A percentile compares a stretch with the other conserved stretches of the same genome.
Evolutionary conservation across 2,888 invertebrate species (phyloP).

Genomic region (Orchestes rusci): DNA sequence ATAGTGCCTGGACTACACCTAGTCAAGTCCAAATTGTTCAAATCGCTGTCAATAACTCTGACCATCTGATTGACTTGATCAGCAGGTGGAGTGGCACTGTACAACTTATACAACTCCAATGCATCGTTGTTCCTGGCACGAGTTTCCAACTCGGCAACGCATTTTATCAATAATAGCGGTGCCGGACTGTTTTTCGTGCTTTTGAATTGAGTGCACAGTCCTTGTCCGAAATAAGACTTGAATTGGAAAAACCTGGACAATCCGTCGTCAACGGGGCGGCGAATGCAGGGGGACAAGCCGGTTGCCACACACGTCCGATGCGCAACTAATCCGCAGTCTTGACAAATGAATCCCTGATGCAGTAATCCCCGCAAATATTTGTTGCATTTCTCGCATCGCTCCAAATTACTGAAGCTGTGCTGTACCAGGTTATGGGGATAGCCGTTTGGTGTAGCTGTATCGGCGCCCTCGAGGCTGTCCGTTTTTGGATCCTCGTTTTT

Average conservation of each 20-base stretch:
- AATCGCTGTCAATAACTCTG: slow-evolving; percentile 46
- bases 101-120: slow-evolving; percentile 60
- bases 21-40: slow-evolving; percentile 42
- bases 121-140: slow-evolving; percentile 46
- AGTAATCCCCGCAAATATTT: slow-evolving; percentile 62
- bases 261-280: slow-evolving; percentile 32
- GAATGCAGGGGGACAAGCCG: slow-evolving; percentile 49
- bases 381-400: slow-evolving; percentile 66
- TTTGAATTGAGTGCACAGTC: slow-evolving; percentile 56
- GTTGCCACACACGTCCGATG: slow-evolving; percentile 63
- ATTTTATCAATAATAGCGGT: slow-evolving; percentile 49
- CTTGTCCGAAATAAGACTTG: slow-evolving; percentile 54
- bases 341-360: slow-evolving; percentile 65
- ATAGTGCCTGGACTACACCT: slow-evolving; percentile 50
- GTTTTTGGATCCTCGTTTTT: slow-evolving; percentile 36
- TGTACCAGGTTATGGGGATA: slow-evolving; percentile 48
- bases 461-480: slow-evolving; percentile 16
- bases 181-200: slow-evolving; percentile 47
- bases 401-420: slow-evolving; percentile 59
- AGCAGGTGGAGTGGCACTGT: slow-evolving; percentile 54
- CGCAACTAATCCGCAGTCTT: slow-evolving; percentile 65
- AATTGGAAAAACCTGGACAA: slow-evolving; percentile 36
- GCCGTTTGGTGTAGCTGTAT: slow-evolving; percentile 11
- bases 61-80: slow-evolving; percentile 54
- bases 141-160: slow-evolving; percentile 55